Conservation (phyloP, 2,797 vertebrate species). For the Sebastes matsubarae region DNA sequence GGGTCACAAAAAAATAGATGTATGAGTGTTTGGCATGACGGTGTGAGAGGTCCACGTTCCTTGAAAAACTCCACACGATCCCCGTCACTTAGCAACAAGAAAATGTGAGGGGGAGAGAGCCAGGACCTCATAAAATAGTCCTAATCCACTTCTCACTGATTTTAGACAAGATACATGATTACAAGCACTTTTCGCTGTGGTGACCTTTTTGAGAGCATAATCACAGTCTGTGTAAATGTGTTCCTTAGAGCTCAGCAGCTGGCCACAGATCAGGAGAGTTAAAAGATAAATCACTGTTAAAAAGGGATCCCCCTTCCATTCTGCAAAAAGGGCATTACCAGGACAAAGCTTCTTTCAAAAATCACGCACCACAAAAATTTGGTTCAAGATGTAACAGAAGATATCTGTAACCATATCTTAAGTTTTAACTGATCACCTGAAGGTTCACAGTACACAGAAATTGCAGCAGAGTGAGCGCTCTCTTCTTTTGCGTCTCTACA, state of each 20-base stretch:
- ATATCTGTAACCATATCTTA: not conserved
- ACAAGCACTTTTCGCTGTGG: constrained; percentile 31
- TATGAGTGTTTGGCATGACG: not conserved
- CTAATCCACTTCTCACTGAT: constrained; percentile 46
- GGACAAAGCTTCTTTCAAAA: not conserved
- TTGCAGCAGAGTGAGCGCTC: not conserved
- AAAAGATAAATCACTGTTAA: constrained; percentile 13
- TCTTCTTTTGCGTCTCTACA: not conserved
- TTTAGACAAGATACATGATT: constrained; percentile 47
- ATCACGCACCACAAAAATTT: not conserved
- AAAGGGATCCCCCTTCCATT: not conserved
- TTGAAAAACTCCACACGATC: constrained; percentile 14
- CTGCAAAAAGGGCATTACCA: not conserved
- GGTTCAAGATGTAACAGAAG: not conserved
- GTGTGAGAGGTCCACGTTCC: not conserved
- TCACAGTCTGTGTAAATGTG: constrained; percentile 42
- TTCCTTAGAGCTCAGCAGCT: constrained; percentile 13
- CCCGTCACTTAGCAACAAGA: constrained; percentile 53
- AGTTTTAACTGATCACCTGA: not conserved
- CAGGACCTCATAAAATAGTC: constrained; percentile 28
- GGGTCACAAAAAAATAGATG: constrained; percentile 20
- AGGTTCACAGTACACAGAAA: not conserved
- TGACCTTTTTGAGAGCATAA: constrained; percentile 58
- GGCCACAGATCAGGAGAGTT: constrained; percentile 12
- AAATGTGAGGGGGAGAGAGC: constrained; percentile 12